Conservation (phyloP, 2,888 invertebrate species). For the Troides oblongomaculatus region DNA sequence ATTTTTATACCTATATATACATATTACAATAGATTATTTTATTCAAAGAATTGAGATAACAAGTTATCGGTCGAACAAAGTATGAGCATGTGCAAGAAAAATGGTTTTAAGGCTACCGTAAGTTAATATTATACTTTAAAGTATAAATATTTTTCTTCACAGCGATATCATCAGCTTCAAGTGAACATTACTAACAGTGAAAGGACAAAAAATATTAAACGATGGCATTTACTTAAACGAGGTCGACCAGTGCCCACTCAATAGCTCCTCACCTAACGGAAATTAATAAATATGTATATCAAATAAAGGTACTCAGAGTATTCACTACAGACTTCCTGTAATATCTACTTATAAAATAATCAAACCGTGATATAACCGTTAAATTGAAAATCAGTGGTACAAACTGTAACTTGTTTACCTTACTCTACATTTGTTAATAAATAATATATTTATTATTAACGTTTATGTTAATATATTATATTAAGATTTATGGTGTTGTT, state of each 20-base stretch:
- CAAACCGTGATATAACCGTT: neutral
- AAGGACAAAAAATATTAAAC: conserved; percentile 36
- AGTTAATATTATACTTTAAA: neutral
- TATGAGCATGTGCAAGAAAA: neutral
- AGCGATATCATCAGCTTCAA: neutral
- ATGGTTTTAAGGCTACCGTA: neutral
- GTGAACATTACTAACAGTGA: conserved; percentile 29
- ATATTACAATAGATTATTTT: neutral
- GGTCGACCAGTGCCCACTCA: conserved; percentile 32
- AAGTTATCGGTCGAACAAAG: neutral
- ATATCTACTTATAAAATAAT: conserved; percentile 7
- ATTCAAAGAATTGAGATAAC: neutral
- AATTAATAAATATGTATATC: conserved; percentile 30
- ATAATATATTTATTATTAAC: conserved; percentile 14
- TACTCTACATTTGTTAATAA: conserved; percentile 19
- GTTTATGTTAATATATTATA: conserved; percentile 17
- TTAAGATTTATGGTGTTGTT: neutral
- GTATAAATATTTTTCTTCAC: neutral
- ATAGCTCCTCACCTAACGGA: conserved; percentile 34
- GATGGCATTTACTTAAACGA: conserved; percentile 38
- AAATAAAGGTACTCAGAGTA: conserved; percentile 15
- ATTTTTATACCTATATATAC: too few relatives aligned
- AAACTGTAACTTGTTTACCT: conserved; percentile 13
- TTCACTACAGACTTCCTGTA: conserved; percentile 28
- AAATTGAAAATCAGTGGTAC: neutral